phyloP scores from a whole-genome alignment of 2,113 vertebrate genomes.

The Typhlomys cinereus region DNA sequence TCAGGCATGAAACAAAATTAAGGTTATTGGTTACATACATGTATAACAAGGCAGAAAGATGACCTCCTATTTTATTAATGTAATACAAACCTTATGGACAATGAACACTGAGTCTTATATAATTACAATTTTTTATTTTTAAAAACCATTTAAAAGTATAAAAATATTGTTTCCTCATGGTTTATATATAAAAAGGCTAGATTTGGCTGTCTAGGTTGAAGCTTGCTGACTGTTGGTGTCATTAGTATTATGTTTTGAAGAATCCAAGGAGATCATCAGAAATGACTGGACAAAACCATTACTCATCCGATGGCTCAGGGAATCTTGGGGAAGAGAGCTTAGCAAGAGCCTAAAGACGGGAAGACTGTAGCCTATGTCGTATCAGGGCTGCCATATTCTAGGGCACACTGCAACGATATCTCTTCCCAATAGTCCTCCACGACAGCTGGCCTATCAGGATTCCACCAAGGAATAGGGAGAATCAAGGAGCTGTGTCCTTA shows the following conservation, averaged over 20 bases:
- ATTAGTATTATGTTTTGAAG: not conserved
- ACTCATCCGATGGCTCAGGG: no score
- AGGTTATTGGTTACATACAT: not conserved
- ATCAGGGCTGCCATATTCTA: no score
- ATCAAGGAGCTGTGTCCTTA: no score
- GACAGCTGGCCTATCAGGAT: no score
- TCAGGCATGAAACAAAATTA: constrained; percentile 1
- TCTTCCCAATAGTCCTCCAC: no score
- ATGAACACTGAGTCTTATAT: not conserved
- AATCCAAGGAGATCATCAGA: not conserved
- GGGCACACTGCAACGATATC: no score
- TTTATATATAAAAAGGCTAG: not conserved
- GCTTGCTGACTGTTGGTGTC: not conserved
- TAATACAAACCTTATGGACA: constrained; percentile 8
- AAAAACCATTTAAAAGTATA: not conserved
- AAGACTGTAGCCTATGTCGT: no score
- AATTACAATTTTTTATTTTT: not conserved
- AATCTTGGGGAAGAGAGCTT: no score
- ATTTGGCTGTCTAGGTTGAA: not conserved
- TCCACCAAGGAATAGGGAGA: no score
- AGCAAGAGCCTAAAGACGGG: no score
- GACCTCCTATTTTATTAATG: not conserved
- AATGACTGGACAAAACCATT: no score
- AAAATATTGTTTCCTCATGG: not conserved
- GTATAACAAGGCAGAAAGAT: not conserved